Evolutionary conservation across 2,888 invertebrate genomes (phyloP), one percentile per base, ranked within the genome.

Genomic region (Catocala sponsa): DNA sequence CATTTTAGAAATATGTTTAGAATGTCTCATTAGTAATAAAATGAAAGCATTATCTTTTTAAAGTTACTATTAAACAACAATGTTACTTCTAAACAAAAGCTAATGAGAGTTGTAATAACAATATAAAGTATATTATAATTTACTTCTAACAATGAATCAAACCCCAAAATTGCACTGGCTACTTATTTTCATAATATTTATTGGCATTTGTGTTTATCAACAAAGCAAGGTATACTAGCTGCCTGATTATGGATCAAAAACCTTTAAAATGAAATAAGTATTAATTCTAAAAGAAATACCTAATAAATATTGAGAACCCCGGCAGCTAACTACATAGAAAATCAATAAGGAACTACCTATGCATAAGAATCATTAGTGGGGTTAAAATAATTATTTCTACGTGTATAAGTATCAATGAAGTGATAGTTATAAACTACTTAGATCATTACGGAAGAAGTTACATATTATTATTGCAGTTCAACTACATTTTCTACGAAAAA

Each of bases 261-360:
- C 13, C 2, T 9, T 12, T 7, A 12, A 12, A 38, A 38, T 9
- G 4, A 6, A 9, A 9, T 38, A 6, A 7, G 35, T 38, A 43
- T 35, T 10, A 11, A 6, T 43, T 35, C 9, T 47, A 13, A 11
- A n/a, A 33, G 6, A 7, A 25, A 6, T 12, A 41, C n/a, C 1
- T 48, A 9, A 48, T 15, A 25, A 15, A 32, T 32, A 9, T 49
- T 49, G 42, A 25, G 35, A 48, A 43, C 38, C 43, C 46, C 13
- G 43, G 25, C 55, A 51, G 5, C 11, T 55, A 59, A 42, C n/a
- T 46, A 5, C 46, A 38, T 33, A 15, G 12, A 58, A 74, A 72
- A 69, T 74, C 72, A 48, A 76, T 74, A 72, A 54, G 54, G 12
- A 41, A 38, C 35, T 58, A 68, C 43, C 48, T 25, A 68, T 33